phyloP scores from a whole-genome alignment of 2,113 vertebrate genomes.

The Melozone crissalis region DNA sequence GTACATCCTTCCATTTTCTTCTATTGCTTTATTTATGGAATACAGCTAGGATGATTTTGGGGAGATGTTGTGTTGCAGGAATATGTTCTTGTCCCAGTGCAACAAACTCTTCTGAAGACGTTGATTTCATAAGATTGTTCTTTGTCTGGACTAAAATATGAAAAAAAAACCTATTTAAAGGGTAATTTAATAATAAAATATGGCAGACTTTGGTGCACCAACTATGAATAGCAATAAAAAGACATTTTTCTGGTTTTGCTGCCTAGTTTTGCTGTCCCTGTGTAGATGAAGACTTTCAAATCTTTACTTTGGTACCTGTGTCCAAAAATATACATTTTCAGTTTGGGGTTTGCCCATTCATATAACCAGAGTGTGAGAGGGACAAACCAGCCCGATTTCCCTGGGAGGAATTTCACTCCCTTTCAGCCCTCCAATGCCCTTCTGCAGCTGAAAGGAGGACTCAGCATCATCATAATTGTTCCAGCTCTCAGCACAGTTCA shows the following conservation, averaged over 20 bases:
- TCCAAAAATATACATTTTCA: not conserved
- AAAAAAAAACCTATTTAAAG: not conserved
- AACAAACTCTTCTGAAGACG: not conserved
- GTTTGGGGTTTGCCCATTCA: not conserved
- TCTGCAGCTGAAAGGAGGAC: not conserved
- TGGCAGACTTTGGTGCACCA: not conserved
- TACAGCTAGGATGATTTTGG: not conserved
- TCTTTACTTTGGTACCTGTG: accelerated
- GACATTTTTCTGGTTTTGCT: not conserved
- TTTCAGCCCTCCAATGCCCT: not conserved
- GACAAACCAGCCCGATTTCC: not conserved
- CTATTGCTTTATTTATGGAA: not conserved
- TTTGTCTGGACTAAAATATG: not conserved
- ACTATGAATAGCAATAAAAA: not conserved
- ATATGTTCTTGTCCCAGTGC: not conserved
- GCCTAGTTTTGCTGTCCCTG: not conserved
- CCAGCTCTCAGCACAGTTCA: not conserved
- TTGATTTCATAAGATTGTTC: not conserved
- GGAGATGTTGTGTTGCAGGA: not conserved
- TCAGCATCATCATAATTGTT: not conserved
- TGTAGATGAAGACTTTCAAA: not conserved
- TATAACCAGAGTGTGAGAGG: not conserved
- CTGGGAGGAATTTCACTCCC: not conserved
- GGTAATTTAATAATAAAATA: not conserved
- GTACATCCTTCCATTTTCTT: not conserved